phyloP scores from a whole-genome alignment of 2,113 vertebrate genomes.

The Otus sunia region DNA sequence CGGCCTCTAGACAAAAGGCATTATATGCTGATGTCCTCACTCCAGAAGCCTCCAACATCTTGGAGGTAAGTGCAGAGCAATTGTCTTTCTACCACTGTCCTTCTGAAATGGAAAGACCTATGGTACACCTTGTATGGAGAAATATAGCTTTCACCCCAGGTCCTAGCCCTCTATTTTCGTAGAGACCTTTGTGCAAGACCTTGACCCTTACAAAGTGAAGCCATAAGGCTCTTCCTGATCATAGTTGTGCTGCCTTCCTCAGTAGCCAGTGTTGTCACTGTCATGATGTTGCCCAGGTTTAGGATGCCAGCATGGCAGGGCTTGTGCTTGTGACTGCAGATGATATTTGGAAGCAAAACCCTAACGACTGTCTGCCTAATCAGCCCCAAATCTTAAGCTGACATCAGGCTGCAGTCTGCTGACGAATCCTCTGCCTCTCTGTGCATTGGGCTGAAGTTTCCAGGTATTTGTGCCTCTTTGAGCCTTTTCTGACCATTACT shows the following conservation, averaged over 20 bases:
- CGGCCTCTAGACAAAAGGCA: constrained; percentile 55
- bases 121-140: not conserved
- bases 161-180: not conserved
- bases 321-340: not conserved
- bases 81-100: not conserved
- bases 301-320: not conserved
- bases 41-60: constrained; percentile 49
- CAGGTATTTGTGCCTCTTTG: not conserved
- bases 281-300: not conserved
- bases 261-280: not conserved
- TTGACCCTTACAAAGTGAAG: not conserved
- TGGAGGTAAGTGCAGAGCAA: constrained; percentile 66
- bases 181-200: not conserved
- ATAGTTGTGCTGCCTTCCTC: not conserved
- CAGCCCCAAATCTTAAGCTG: not conserved
- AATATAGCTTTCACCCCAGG: not conserved
- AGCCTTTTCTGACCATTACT: not conserved
- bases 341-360: not conserved
- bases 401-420: not conserved
- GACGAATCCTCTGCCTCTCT: not conserved
- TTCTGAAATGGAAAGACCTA: not conserved
- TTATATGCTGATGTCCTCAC: constrained; percentile 73
- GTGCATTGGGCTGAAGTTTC: not conserved
- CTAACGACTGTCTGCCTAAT: not conserved
- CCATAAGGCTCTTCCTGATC: not conserved